A percentile compares a stretch with the other conserved stretches of the same genome.
phyloP scores from a whole-genome alignment of 2,888 invertebrate species.

The Drosophila fulvimacula region DNA sequence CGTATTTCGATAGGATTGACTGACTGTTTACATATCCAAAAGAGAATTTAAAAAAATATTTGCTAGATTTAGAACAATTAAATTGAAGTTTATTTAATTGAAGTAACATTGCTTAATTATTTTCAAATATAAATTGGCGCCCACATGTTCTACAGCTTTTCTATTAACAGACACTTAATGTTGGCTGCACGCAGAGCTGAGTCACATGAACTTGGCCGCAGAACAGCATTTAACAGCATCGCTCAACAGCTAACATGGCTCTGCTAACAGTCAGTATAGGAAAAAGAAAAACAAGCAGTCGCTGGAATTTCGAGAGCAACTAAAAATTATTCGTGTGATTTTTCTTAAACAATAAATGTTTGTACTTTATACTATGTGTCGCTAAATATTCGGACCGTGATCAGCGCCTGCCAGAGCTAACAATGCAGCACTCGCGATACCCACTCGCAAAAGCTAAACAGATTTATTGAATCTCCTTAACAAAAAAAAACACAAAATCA shows the following conservation, averaged over 20 bases:
- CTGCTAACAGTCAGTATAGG: constrained; percentile 4
- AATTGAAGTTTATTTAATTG: background rate
- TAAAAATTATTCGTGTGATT: constrained; percentile 61
- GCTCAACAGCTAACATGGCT: background rate
- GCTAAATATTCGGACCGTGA: constrained; percentile 31
- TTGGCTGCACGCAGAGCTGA: constrained; percentile 3
- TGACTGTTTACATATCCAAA: background rate
- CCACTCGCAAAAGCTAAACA: constrained; percentile 26
- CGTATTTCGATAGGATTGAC: background rate
- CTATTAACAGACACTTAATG: constrained; percentile 1
- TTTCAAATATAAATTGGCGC: background rate
- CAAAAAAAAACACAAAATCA: constrained; percentile 1
- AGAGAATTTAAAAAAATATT: constrained; percentile 37
- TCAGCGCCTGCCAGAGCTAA: constrained; percentile 27
- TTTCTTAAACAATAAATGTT: constrained; percentile 59
- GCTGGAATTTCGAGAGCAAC: constrained; percentile 55
- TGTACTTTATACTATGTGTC: constrained; percentile 58
- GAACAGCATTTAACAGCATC: background rate
- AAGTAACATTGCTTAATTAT: background rate
- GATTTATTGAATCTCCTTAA: constrained; percentile 40
- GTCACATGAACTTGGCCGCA: background rate
- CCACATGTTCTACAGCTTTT: background rate
- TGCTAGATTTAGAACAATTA: constrained; percentile 49
- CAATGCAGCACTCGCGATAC: constrained; percentile 50
- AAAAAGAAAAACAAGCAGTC: constrained; percentile 54